These are phyloP conservation scores for Agriopis leucophaearia DNA, from an alignment of 2,888 invertebrate species.

Conservation along the genomic window DNA sequence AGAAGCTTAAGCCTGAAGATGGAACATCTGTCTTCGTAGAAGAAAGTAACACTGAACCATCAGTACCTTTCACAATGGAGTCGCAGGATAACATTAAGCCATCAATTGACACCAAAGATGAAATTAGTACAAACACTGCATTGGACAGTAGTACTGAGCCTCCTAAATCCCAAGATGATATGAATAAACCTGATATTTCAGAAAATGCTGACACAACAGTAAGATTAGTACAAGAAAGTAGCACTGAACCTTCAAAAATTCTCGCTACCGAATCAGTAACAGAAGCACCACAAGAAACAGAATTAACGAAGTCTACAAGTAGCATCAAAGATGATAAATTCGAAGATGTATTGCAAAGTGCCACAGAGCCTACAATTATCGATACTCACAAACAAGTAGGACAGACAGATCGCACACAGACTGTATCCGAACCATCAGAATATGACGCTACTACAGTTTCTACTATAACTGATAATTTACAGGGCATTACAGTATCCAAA, in stretches of 20 bases:
- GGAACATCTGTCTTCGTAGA: constrained; percentile 2
- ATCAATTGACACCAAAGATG: constrained; percentile 23
- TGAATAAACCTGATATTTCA: constrained; percentile 1
- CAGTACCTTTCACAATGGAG: constrained; percentile 4
- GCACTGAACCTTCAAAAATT: constrained; percentile 7
- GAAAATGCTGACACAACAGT: constrained; percentile 5
- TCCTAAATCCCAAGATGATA: not conserved
- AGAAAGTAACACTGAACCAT: constrained; percentile 17
- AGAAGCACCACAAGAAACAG: constrained; percentile 1
- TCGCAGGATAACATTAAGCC: constrained; percentile 11
- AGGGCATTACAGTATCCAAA: not conserved
- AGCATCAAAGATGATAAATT: not conserved
- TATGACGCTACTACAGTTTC: constrained; percentile 1
- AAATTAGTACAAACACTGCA: constrained; percentile 18
- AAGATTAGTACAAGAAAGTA: constrained; percentile 13
- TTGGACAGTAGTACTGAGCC: constrained; percentile 13
- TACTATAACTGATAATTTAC: not conserved
- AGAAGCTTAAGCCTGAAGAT: constrained; percentile 10
- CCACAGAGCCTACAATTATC: constrained; percentile 8
- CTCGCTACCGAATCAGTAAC: constrained; percentile 2
- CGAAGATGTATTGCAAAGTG: constrained; percentile 1
- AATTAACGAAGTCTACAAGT: constrained; percentile 1
- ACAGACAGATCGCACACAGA: not conserved
- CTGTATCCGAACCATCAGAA: constrained; percentile 6
- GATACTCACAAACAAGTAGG: constrained; percentile 4